Base-by-base conservation (phyloP, 2,113 vertebrate species). In the Arothron firmamentum region DNA sequence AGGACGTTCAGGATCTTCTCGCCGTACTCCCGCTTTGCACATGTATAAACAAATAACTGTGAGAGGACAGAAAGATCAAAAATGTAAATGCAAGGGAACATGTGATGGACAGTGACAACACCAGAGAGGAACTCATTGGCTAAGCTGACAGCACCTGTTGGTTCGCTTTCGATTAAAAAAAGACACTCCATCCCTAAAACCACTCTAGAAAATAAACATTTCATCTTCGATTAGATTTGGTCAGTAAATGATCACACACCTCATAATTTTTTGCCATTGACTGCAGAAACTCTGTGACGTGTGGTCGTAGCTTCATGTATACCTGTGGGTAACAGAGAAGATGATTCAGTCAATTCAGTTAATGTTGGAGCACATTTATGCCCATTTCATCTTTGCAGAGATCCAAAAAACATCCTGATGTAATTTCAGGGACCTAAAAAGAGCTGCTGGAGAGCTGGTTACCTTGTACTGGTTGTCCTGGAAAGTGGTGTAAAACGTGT, bases 21-120 rank as follows among this genome's bases (percentile, higher is more conserved):
- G 0, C 91, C 90, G 0, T 93, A 94, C 49, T 90, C 90, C 67
- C 82, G 90, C 85, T 94, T 94, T 0, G 88, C 90, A 0, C 92
- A 92, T 0, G 93, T 94, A 74, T 92, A 94, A 82, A 94, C 52
- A 70, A 93, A 89, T 75, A 94, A 89, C 93, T 90, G 82, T 10
- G 85, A 83, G 15, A 74, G 18, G 74, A 69, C 31, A 76, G 9
- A 66, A 0, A 31, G 28, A 31, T 31, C 28, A 31, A 31, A 31
- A 31, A 31, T 5, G 8, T 31, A 31, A 31, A 31, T 7, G 5
- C 3, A 31, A 31, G 28, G 28, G 28, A 31, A 31, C 8, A 9
- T 31, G 28, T 31, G 28, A 5, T 31, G 8, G 28, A 31, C 28
- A 31, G 28, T 31, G 28, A 56, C 69, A 34, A 38, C 18, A 62